Evolutionary conservation across 2,797 vertebrate genomes (phyloP).

Genomic region (Chiroxiphia lanceolata): DNA sequence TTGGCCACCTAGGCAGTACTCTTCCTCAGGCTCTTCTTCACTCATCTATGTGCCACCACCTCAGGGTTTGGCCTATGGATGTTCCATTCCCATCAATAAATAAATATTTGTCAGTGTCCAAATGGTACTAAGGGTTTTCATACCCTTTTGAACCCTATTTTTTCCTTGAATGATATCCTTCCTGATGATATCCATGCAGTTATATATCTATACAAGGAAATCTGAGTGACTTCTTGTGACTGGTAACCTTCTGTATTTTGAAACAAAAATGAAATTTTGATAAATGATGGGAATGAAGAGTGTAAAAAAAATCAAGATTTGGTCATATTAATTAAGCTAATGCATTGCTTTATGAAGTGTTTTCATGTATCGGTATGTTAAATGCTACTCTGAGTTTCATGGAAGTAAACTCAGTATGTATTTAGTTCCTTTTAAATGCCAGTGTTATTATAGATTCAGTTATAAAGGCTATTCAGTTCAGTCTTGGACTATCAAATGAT

Average conservation of each 20-base stretch:
- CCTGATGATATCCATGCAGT: not conserved
- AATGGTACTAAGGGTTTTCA: not conserved
- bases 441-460: not conserved
- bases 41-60: not conserved
- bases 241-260: not conserved
- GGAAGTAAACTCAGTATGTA: not conserved
- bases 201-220: not conserved
- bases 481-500: not conserved
- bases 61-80: not conserved
- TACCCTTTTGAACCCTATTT: not conserved
- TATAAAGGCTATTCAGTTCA: not conserved
- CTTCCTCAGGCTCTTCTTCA: not conserved
- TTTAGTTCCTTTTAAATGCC: constrained; percentile 20
- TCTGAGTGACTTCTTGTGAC: not conserved
- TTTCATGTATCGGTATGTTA: not conserved
- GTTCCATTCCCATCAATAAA: not conserved
- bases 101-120: not conserved
- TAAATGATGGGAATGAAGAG: not conserved
- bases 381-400: not conserved
- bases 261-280: not conserved
- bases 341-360: not conserved
- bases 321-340: not conserved
- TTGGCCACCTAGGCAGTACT: not conserved
- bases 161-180: not conserved
- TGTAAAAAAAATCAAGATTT: not conserved